Conservation (phyloP, 2,113 vertebrate species). For the cattle (Bos taurus) region DNA sequence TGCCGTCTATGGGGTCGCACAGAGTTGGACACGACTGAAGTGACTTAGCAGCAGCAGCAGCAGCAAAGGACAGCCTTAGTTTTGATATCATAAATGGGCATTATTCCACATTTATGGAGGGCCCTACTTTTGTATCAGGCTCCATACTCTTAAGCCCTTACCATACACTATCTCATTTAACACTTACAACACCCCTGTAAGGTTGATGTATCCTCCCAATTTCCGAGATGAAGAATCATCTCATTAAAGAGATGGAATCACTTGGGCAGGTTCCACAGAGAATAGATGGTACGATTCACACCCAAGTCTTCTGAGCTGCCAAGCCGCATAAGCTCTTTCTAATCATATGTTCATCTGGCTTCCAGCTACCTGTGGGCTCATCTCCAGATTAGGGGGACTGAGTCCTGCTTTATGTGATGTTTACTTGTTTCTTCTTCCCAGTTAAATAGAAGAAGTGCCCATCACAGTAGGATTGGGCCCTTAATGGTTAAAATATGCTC, state of each 20-base stretch:
- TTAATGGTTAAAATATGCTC: neutral
- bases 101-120: neutral
- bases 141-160: neutral
- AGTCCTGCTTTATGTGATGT: neutral
- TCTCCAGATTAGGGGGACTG: neutral
- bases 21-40: too few relatives aligned
- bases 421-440: neutral
- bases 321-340: constrained; percentile 21
- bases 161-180: neutral
- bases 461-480: neutral
- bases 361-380: neutral
- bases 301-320: neutral
- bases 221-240: neutral
- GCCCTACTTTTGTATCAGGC: neutral
- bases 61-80: neutral
- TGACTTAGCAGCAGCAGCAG: too few relatives aligned
- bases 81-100: neutral
- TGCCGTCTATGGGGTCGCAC: too few relatives aligned
- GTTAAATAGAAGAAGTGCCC: neutral
- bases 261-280: neutral
- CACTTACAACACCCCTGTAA: neutral
- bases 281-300: neutral
- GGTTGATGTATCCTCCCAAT: neutral
- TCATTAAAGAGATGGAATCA: neutral
- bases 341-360: constrained; percentile 11